Base-by-base conservation (phyloP, 2,888 invertebrate species). In the Idaea dimidiata region DNA sequence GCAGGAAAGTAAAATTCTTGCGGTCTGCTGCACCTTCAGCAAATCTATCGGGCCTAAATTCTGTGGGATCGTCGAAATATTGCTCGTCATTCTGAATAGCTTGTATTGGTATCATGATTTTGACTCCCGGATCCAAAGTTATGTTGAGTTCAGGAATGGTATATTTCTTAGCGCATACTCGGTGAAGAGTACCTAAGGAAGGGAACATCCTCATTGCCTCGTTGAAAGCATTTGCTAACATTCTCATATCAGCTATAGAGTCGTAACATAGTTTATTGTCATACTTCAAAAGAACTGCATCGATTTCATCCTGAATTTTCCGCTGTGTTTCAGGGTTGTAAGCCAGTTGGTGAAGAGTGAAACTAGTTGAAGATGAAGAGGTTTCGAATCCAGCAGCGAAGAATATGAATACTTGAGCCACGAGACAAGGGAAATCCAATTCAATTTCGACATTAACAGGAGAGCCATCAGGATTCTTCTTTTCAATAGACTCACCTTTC, bases 351-450 rank as follows among this genome's bases (percentile, higher is more conserved):
- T 89, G 87, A 17, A 89, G 72, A 10, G 81, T 77, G 60, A 75
- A 88, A 62, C 88, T 88, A 1, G 90, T 84, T 1, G 88, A 82
- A 0, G 87, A 87, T 0, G 93, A 89, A 0, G 91, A 89, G 0
- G 93, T 91, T 68, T 92, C 91, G 43, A 88, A 92, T 3, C 93
- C 93, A n/a, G 91, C 93, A 6, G 78, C 82, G 33, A 89, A 89
- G 70, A 89, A 89, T 14, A 88, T 66, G 17, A 84, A 84, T 3
- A 85, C 79, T 69, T 88, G 88, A 4, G 88, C 85, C 1, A 72
- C 79, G 67, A 88, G 74, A 56, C 76, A 72, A n/a, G 70, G 61
- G 0, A 77, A 66, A 58, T 81, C 79, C 75, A 87, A 74, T 32
- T 86, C 81, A 73, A 86, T 70, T 61, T 83, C 81, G 0, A 79